phyloP scores from a whole-genome alignment of 2,888 invertebrate species.

The Bibio marci region DNA sequence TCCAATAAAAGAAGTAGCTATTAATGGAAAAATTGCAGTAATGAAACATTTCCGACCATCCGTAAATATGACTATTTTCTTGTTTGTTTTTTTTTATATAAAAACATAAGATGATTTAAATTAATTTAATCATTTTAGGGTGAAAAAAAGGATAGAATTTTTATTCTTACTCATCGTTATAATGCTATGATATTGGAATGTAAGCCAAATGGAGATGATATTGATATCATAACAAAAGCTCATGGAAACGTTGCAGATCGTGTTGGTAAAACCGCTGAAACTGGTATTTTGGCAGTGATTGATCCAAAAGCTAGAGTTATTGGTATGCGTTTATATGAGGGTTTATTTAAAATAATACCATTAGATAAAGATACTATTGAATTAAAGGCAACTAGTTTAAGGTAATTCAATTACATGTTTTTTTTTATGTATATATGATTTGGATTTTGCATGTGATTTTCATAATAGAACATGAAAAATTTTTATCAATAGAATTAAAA shows the following conservation, averaged over 20 bases:
- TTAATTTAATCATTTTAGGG: conserved; percentile 35
- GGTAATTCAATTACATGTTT: conserved; percentile 29
- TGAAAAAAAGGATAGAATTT: conserved; percentile 80
- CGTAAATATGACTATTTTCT: conserved; percentile 31
- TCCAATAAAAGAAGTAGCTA: conserved; percentile 86
- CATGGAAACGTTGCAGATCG: conserved; percentile 92
- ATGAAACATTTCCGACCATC: conserved; percentile 87
- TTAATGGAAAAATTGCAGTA: conserved; percentile 87
- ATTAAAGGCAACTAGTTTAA: conserved; percentile 72
- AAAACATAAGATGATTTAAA: background rate
- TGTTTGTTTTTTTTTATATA: background rate
- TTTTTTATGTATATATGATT: background rate
- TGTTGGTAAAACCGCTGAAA: conserved; percentile 89
- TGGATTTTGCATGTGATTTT: conserved; percentile 2
- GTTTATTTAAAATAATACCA: conserved; percentile 92
- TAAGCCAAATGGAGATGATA: conserved; percentile 51
- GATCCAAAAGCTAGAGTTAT: conserved; percentile 93
- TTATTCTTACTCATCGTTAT: conserved; percentile 83
- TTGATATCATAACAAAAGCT: conserved; percentile 88
- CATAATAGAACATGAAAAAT: too few relatives aligned
- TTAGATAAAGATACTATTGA: conserved; percentile 87
- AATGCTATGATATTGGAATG: conserved; percentile 97
- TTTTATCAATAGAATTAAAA: too few relatives aligned
- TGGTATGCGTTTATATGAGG: conserved; percentile 88
- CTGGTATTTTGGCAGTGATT: conserved; percentile 87